A percentile compares a stretch with the other conserved stretches of the same genome.
Conservation (phyloP, 35 echinoderm and acorn worm genomes). For the Acanthaster planci region DNA sequence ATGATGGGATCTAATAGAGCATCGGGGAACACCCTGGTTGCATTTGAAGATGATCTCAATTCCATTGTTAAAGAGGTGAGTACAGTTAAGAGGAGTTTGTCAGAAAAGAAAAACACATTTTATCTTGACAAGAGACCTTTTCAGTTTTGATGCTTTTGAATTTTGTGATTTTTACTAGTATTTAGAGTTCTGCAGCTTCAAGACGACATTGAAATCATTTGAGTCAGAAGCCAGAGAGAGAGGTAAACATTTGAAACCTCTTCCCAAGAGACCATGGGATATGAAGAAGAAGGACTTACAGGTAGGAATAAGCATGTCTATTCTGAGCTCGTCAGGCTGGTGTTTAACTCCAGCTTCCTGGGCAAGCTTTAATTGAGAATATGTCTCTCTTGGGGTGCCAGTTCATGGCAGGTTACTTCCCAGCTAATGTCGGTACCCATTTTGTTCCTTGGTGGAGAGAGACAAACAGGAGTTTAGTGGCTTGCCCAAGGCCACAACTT, state of each 20-base stretch:
- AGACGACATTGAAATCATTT: conserved; percentile 70
- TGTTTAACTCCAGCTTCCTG: no score
- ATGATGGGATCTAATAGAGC: conserved; percentile 65
- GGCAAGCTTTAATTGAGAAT: no score
- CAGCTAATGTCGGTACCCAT: no score
- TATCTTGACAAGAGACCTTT: neutral
- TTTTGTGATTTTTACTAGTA: conserved; percentile 55
- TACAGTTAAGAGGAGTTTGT: neutral
- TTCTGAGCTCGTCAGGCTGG: no score
- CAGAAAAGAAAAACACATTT: neutral
- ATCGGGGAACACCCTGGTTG: conserved; percentile 48
- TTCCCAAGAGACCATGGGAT: conserved; percentile 76
- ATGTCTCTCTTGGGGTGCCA: no score
- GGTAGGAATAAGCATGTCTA: conserved; percentile 35
- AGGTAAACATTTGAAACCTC: conserved; percentile 56
- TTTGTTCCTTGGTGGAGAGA: no score
- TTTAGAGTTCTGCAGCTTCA: conserved; percentile 77
- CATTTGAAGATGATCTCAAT: conserved; percentile 93
- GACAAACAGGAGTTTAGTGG: no score
- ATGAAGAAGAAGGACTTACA: conserved; percentile 92
- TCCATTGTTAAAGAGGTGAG: conserved; percentile 94
- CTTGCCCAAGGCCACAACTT: no score
- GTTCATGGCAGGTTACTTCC: no score
- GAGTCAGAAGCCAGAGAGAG: conserved; percentile 71
- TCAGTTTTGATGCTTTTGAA: neutral